Evolutionary conservation across 2,113 vertebrate genomes (phyloP).

Genomic region (Centropristis striata): DNA sequence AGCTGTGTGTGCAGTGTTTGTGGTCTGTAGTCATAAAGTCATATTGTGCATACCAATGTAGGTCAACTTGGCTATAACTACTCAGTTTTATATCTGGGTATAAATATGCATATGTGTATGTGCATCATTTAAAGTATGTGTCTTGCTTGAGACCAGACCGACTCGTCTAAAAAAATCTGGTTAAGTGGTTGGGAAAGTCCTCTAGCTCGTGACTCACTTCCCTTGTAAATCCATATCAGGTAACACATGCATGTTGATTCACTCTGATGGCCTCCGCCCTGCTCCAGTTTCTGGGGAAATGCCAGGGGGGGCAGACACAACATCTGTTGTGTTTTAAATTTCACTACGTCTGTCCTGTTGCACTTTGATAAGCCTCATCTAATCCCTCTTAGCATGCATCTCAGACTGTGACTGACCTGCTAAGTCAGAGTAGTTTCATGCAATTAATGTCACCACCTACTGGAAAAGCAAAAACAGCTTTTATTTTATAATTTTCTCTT

Average conservation of each 20-base stretch:
- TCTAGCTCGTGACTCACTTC: constrained; percentile 48
- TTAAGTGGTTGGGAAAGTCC: constrained; percentile 71
- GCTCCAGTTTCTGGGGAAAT: constrained; percentile 50
- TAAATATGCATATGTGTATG: neutral
- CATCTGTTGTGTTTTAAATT: neutral
- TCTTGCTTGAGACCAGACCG: constrained; percentile 12
- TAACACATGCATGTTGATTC: constrained; percentile 47
- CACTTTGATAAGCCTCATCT: neutral
- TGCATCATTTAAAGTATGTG: neutral
- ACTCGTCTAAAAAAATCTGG: constrained; percentile 44
- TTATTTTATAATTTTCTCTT: too few species aligned
- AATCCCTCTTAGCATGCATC: neutral
- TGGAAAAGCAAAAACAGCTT: too few species aligned
- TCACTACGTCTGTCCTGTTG: neutral
- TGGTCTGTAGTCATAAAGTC: neutral
- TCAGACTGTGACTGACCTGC: neutral
- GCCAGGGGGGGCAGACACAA: constrained; percentile 15
- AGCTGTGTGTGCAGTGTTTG: neutral
- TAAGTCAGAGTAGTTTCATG: too few species aligned
- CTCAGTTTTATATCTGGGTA: neutral
- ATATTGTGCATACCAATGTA: neutral
- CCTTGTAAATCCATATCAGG: constrained; percentile 61
- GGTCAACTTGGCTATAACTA: neutral
- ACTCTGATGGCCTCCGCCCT: constrained; percentile 42
- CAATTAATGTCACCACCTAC: too few species aligned